Percentiles rank a stretch among this genome's conserved stretches.
phyloP scores from a whole-genome alignment of 2,797 vertebrate genomes.

The Steatocranus sp. region DNA sequence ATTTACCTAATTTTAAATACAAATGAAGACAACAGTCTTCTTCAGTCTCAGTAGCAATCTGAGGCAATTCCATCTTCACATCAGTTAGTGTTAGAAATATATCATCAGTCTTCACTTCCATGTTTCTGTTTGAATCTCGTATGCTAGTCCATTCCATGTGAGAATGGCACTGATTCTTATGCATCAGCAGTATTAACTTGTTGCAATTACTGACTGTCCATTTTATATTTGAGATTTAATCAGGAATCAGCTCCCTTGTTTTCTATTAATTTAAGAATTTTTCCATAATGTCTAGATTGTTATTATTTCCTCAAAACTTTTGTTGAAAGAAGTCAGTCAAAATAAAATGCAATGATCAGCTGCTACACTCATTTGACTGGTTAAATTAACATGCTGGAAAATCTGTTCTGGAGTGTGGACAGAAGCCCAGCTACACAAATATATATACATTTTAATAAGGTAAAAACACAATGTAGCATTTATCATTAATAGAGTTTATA shows the following conservation, averaged over 20 bases:
- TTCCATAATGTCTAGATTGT: background rate
- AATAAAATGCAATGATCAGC: background rate
- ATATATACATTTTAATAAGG: background rate
- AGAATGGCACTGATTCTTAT: background rate
- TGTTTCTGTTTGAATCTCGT: conserved; percentile 29
- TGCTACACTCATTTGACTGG: background rate
- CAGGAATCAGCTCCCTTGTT: background rate
- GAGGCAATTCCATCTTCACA: conserved; percentile 50
- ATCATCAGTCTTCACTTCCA: conserved; percentile 22
- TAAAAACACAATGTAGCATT: background rate
- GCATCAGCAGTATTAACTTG: background rate
- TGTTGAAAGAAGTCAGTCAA: background rate
- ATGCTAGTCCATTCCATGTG: background rate
- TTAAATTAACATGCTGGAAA: background rate
- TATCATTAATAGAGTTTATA: background rate
- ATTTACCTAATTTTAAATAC: background rate
- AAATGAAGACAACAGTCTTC: background rate
- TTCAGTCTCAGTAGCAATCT: conserved; percentile 61
- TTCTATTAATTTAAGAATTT: background rate
- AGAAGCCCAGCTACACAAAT: background rate
- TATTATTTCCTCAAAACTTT: background rate
- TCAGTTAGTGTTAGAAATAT: background rate
- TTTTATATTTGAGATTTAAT: background rate
- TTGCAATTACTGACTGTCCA: background rate
- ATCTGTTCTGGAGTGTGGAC: background rate